These are phyloP conservation scores for Adineta ricciae DNA, from an alignment of 2,888 invertebrate species.

Conservation along the genomic window DNA sequence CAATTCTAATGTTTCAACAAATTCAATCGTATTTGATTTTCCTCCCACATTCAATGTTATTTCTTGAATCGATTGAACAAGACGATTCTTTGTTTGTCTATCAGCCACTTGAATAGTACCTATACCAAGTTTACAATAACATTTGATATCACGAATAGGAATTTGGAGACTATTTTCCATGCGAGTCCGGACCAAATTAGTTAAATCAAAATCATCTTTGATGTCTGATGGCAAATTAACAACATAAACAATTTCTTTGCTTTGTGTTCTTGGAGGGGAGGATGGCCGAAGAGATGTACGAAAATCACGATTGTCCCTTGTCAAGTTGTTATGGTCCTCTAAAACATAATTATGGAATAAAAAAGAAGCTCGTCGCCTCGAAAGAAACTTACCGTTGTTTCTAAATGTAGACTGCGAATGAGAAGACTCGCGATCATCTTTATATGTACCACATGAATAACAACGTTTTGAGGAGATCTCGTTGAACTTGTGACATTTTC, in stretches of 20 bases:
- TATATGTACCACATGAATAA: too few species aligned
- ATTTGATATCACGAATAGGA: not conserved
- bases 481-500: too few species aligned
- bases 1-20: not conserved
- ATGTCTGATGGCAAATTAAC: not conserved
- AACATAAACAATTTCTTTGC: not conserved
- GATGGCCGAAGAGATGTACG: not conserved
- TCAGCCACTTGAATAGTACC: not conserved
- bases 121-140: not conserved
- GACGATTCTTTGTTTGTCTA: slow-evolving; percentile 7
- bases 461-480: too few species aligned
- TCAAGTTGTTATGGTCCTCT: too few species aligned
- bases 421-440: too few species aligned
- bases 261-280: not conserved
- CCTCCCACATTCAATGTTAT: not conserved
- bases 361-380: too few species aligned
- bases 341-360: too few species aligned
- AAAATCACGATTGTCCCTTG: too few species aligned
- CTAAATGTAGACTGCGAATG: too few species aligned
- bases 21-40: not conserved
- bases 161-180: not conserved
- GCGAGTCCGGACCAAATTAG: not conserved
- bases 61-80: not conserved
- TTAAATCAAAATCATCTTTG: not conserved
- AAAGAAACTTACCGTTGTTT: too few species aligned